Conservation (phyloP, 2,113 vertebrate genomes). For the Anguilla japonica region DNA sequence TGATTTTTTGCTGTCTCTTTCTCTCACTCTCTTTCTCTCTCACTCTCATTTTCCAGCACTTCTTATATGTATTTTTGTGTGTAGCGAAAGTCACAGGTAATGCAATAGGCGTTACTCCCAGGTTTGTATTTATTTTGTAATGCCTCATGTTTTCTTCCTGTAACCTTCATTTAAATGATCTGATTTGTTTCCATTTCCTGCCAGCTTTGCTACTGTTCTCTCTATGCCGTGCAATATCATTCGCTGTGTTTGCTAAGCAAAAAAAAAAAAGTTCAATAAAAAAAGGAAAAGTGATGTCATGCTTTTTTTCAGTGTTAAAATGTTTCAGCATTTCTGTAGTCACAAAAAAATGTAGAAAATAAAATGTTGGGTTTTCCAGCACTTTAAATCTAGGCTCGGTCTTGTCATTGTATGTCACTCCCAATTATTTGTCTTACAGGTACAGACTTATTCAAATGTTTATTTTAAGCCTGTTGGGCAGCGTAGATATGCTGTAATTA, state of each 20-base stretch:
- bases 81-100: slow-evolving; percentile 66
- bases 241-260: slow-evolving; percentile 96
- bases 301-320: slow-evolving; percentile 94
- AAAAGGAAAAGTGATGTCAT: slow-evolving; percentile 93
- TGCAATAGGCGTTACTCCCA: slow-evolving; percentile 77
- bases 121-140: slow-evolving; percentile 78
- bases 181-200: slow-evolving; percentile 61
- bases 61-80: slow-evolving; percentile 75
- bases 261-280: slow-evolving; percentile 61
- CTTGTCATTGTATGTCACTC: slow-evolving; percentile 56
- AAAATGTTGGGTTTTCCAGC: slow-evolving; percentile 98
- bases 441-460: background rate
- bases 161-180: slow-evolving; percentile 44
- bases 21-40: slow-evolving; percentile 43
- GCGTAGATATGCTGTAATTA: background rate
- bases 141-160: slow-evolving; percentile 74
- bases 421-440: background rate
- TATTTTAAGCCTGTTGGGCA: background rate
- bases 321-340: slow-evolving; percentile 99
- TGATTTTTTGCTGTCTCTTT: slow-evolving; percentile 57
- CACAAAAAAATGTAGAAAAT: slow-evolving; percentile 93
- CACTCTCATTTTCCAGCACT: slow-evolving; percentile 70
- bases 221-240: slow-evolving; percentile 97
- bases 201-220: slow-evolving; percentile 87
- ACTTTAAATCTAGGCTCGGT: slow-evolving; percentile 78